Evolutionary conservation across 1,140 invertebrate genomes (phyloP).

Genomic region (Papilio machaon): DNA sequence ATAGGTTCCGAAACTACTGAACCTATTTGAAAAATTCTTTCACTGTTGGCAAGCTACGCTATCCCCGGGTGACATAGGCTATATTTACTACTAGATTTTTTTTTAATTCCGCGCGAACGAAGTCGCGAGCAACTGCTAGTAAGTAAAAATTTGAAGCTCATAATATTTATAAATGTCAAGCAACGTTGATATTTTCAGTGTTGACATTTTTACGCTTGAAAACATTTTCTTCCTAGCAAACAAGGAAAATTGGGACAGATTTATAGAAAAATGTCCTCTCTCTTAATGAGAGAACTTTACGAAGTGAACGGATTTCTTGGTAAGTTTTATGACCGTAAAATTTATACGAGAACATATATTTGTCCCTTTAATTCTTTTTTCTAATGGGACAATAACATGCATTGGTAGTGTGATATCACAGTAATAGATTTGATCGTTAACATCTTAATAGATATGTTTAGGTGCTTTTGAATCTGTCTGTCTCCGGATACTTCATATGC

Average conservation of each 20-base stretch:
- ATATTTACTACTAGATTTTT: too few species aligned
- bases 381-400: background rate
- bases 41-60: too few species aligned
- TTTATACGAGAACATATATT: too few species aligned
- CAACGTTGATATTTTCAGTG: background rate
- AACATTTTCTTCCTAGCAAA: background rate
- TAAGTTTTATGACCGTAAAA: too few species aligned
- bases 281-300: background rate
- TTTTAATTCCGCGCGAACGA: too few species aligned
- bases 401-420: background rate
- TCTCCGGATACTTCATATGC: background rate
- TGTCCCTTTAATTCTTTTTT: too few species aligned
- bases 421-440: background rate
- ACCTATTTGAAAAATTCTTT: too few species aligned
- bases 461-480: background rate
- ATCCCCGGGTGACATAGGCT: too few species aligned
- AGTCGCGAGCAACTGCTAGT: too few species aligned
- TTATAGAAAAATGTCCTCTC: background rate
- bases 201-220: slow-evolving; percentile 3
- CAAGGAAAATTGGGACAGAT: background rate
- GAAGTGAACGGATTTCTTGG: background rate
- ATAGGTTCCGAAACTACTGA: too few species aligned
- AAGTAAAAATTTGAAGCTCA: background rate
- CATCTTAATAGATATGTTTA: background rate
- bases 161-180: background rate